Base-by-base conservation (phyloP, 2,888 invertebrate genomes). In the Eilema caniola region DNA sequence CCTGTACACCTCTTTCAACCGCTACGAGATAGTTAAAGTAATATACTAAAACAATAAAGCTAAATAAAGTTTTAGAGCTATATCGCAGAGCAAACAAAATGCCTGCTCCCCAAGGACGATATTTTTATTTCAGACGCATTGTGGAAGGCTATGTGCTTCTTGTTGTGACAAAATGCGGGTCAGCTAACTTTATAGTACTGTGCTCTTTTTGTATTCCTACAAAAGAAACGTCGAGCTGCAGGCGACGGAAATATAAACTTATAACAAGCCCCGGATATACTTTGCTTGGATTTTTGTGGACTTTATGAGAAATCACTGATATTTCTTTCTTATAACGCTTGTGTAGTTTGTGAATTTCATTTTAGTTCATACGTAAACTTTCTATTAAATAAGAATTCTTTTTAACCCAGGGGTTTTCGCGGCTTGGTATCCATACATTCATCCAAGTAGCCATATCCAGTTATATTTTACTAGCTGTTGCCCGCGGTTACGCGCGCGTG, bases 221-320 rank as follows among this genome's bases (percentile, higher is more conserved):
- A 64, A 53, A 61, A 59, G n/a, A 70, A 75, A 69, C 73, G 68
- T 69, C 67, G 69, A 63, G 67, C 70, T 72, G 11, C n/a, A 41
- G 61, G 75, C 66, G 56, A 28, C 69, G 72, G 71, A 72, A 71
- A 72, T 71, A 73, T 60, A 53, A 75, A 80, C 62, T 78, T 71
- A 69, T 79, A 78, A 71, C 78, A 79, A 78, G 71, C 73, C 70
- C 28, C 33, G 57, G 59, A 41, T 24, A 66, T 37, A 20, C 25
- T 20, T 24, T 59, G 59, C 59, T 37, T 37, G 59, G 25, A 59
- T 59, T 47, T 66, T 59, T 28, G 23, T 24, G 59, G 24, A 24
- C 14, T 12, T 14, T 47, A 47, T 7, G 7, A 47, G 20, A 47
- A 20, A 47, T 47, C 41, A 3, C 41, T 41, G 41, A 57, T 57